Percentiles rank a stretch among this genome's conserved stretches.
Conservation (phyloP, 2,113 vertebrate genomes). For the Pollimyrus isidori region DNA sequence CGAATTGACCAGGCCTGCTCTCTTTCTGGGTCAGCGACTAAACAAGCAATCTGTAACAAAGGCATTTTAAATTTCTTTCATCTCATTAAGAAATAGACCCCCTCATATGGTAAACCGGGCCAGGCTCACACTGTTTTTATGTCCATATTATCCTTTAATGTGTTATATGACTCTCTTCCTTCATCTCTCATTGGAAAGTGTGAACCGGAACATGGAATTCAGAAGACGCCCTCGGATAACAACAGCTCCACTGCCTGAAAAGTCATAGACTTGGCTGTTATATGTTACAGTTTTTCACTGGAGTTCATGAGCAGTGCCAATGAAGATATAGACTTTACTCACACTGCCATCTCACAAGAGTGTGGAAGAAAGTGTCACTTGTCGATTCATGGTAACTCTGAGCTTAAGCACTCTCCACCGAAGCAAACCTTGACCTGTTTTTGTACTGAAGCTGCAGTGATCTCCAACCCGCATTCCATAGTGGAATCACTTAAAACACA, state of each 20-base stretch:
- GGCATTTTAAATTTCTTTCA: neutral
- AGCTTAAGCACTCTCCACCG: neutral
- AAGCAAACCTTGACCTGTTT: neutral
- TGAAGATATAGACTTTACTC: neutral
- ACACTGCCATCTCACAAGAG: neutral
- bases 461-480: slow-evolving; percentile 14
- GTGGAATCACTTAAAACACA: slow-evolving; percentile 1
- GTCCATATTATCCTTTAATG: neutral
- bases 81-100: neutral
- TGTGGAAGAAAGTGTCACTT: neutral
- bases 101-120: neutral
- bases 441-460: neutral
- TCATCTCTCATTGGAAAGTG: neutral
- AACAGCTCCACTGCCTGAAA: neutral
- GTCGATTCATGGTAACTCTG: neutral
- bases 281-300: neutral
- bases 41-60: neutral
- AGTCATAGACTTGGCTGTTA: neutral
- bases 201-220: slow-evolving; percentile 1
- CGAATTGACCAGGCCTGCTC: no score
- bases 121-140: neutral
- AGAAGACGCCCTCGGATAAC: neutral
- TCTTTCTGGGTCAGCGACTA: neutral
- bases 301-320: neutral
- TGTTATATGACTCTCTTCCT: neutral